A percentile compares a stretch with the other conserved stretches of the same genome.
Evolutionary conservation across 2,113 vertebrate genomes (phyloP).

Genomic region (Loxodonta africana): DNA sequence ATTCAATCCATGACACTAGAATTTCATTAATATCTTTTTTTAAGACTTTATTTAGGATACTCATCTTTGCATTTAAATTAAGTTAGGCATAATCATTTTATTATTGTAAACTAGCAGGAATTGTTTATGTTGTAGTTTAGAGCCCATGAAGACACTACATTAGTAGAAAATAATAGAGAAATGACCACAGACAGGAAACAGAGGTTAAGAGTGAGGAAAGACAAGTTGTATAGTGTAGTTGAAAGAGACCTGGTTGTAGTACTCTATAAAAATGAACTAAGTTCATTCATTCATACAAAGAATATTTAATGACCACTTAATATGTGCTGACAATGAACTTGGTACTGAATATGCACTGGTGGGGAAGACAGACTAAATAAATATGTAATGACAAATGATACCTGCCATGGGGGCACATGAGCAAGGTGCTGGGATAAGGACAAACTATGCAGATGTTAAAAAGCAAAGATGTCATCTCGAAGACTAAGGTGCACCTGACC

Average conservation of each 20-base stretch:
- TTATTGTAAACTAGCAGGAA: neutral
- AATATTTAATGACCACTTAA: constrained; percentile 20
- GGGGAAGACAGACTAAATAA: neutral
- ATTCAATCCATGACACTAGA: neutral
- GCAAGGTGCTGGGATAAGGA: neutral
- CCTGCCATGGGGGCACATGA: neutral
- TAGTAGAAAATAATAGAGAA: neutral
- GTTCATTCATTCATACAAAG: neutral
- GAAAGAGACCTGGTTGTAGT: neutral
- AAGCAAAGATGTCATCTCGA: no score
- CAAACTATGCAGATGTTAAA: neutral
- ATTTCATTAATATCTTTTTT: neutral
- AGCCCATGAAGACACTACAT: neutral
- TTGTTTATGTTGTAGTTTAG: neutral
- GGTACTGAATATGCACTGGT: neutral
- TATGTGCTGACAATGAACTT: neutral
- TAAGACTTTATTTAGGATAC: neutral
- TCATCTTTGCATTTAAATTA: neutral
- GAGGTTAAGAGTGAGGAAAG: neutral
- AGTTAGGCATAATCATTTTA: neutral
- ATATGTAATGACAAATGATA: neutral
- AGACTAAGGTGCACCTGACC: no score
- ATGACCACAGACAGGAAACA: neutral
- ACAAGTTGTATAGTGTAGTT: neutral
- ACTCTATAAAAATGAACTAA: neutral